Percentiles rank a stretch among this genome's conserved stretches.
phyloP scores from a whole-genome alignment of 2,797 vertebrate genomes.

The Macropodus opercularis region DNA sequence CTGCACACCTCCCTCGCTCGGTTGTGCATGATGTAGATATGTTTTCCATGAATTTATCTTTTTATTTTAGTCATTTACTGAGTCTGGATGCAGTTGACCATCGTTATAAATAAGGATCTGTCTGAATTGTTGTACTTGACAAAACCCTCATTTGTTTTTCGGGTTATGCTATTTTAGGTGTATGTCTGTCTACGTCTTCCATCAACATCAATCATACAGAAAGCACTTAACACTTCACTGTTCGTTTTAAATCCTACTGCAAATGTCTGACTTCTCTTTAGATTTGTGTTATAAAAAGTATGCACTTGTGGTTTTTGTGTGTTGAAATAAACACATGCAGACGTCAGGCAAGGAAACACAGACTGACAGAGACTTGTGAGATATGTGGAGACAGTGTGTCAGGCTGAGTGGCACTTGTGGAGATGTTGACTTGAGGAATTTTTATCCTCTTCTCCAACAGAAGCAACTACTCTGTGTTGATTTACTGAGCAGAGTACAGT shows the following conservation, averaged over 20 bases:
- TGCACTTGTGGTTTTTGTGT: not conserved
- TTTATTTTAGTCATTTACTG: no score
- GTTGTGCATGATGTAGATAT: not conserved
- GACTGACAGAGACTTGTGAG: conserved; percentile 10
- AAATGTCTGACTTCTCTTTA: not conserved
- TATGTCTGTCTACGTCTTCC: not conserved
- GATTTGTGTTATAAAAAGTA: not conserved
- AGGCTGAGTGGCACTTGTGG: conserved; percentile 43
- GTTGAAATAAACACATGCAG: not conserved
- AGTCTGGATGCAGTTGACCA: no score
- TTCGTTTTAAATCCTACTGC: not conserved
- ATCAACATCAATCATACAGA: not conserved
- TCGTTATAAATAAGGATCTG: no score
- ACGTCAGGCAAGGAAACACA: conserved; percentile 9
- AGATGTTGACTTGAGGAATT: conserved; percentile 29
- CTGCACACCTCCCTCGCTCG: not conserved
- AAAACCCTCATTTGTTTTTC: no score
- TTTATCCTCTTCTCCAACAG: conserved; percentile 22
- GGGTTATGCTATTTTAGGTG: not conserved
- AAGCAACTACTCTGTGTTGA: conserved; percentile 22
- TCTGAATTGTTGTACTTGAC: no score
- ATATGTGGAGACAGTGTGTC: conserved; percentile 38
- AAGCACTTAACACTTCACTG: not conserved
- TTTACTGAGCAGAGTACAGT: conserved; percentile 15
- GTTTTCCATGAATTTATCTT: not conserved